Evolutionary conservation across 1,140 invertebrate genomes (phyloP), one percentile per base, ranked within the genome.

Genomic region (Charaxes varanes): DNA sequence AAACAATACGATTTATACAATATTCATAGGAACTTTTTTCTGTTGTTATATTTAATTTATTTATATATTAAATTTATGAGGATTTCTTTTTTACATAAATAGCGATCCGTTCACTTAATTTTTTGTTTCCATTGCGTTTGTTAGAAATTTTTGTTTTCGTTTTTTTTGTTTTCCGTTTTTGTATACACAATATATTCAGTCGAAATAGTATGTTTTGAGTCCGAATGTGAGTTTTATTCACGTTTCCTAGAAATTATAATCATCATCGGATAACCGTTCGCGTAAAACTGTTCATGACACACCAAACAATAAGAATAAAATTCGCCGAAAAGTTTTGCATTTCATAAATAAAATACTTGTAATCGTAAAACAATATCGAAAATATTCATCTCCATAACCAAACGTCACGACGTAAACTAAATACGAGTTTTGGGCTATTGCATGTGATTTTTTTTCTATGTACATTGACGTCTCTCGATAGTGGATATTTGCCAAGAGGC

Each of bases 1-100:
- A 82, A 82, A 82, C 74, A 82, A 80, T 80, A 82, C 66, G 56
- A 66, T 78, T 77, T 80, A 83, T 79, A 83, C 69, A 80, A 78
- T 78, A 78, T 80, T 78, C 69, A 81, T 82, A 82, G 78, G 78
- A 80, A 80, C 78, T 82, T 80, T 72, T 78, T 78, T 79, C 79
- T 80, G 70, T 77, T 79, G 71, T 80, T 74, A 77, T 74, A 83
- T 77, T 76, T 64, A 78, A 74, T 77, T 74, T 74, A 83, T 78
- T 69, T 66, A 80, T 78, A 79, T 79, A 77, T 78, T 79, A 72
- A 53, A 76, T 80, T 80, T 80, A 83, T 72, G 72, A 79, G 76
- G 72, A 79, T 65, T 65, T 76, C 10, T 61, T 74, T 73, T 78
- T 73, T 73, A 82, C 72, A 83, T 79, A 79, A 80, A 83, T 76